A percentile compares a stretch with the other conserved stretches of the same genome.
Evolutionary conservation across 2,797 vertebrate species (phyloP).

Genomic region (Oophaga sylvatica): DNA sequence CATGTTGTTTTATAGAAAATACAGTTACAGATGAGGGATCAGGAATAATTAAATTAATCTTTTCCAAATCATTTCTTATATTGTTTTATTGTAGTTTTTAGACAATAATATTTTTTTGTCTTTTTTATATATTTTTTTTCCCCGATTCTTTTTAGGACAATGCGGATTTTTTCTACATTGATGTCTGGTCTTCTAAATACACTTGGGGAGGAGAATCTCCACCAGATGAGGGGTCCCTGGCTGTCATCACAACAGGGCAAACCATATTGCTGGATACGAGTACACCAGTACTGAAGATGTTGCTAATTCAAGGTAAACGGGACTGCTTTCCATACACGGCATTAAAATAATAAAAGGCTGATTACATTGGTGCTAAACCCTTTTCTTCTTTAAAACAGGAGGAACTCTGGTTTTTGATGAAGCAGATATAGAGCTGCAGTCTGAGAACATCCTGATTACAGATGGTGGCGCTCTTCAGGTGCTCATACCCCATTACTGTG

Average conservation of each 20-base stretch:
- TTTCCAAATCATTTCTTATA: background rate
- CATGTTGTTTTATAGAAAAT: too few relatives aligned
- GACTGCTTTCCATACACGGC: background rate
- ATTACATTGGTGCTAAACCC: background rate
- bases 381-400: constrained; percentile 69
- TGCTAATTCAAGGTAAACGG: constrained; percentile 83
- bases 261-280: constrained; percentile 83
- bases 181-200: constrained; percentile 84
- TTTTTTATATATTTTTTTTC: background rate
- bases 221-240: constrained; percentile 79
- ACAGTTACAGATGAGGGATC: too few relatives aligned
- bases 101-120: background rate
- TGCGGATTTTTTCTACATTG: constrained; percentile 82
- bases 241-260: constrained; percentile 81
- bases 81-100: background rate
- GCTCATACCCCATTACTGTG: background rate
- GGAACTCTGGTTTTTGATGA: constrained; percentile 87
- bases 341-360: background rate
- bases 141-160: constrained; percentile 69
- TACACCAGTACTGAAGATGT: constrained; percentile 86
- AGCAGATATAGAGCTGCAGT: constrained; percentile 83
- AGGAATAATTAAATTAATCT: too few relatives aligned
- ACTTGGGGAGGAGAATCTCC: constrained; percentile 84
- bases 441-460: constrained; percentile 88
- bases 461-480: constrained; percentile 83